Conservation (phyloP, 2,797 vertebrate genomes). For the Antrozous pallidus region DNA sequence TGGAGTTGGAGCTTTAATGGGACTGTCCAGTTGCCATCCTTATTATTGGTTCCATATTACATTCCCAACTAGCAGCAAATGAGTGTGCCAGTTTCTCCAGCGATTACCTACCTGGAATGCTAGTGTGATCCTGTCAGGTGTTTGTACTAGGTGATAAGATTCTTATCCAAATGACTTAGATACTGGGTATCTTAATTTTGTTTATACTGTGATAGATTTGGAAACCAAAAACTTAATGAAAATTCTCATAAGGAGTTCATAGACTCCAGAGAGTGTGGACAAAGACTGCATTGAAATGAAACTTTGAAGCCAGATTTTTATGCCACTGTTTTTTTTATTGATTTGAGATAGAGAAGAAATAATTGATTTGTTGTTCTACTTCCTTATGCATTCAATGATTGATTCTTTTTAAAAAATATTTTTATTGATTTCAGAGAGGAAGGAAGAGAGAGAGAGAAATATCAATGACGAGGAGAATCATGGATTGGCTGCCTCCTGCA, state of each 20-base stretch:
- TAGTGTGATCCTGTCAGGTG: not conserved
- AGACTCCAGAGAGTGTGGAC: not conserved
- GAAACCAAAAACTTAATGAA: not conserved
- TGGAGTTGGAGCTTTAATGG: not conserved
- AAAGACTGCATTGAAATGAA: not conserved
- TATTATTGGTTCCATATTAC: not conserved
- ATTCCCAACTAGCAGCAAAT: not conserved
- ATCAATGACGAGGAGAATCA: no score
- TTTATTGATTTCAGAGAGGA: no score
- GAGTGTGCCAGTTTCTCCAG: not conserved
- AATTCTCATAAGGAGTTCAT: not conserved
- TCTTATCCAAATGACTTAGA: not conserved
- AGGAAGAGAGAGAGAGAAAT: no score
- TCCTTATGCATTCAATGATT: not conserved
- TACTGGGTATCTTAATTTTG: not conserved
- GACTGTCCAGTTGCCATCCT: not conserved
- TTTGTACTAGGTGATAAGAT: not conserved
- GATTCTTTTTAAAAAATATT: no score
- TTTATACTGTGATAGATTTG: not conserved
- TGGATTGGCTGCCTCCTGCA: no score
- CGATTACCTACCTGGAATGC: not conserved
- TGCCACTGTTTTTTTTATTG: not conserved
- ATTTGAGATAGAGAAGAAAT: not conserved
- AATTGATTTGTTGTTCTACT: not conserved
- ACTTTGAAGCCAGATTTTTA: accelerated